A percentile compares a stretch with the other conserved stretches of the same genome.
phyloP scores from a whole-genome alignment of 1,140 invertebrate species.

The Monochamus saltuarius region DNA sequence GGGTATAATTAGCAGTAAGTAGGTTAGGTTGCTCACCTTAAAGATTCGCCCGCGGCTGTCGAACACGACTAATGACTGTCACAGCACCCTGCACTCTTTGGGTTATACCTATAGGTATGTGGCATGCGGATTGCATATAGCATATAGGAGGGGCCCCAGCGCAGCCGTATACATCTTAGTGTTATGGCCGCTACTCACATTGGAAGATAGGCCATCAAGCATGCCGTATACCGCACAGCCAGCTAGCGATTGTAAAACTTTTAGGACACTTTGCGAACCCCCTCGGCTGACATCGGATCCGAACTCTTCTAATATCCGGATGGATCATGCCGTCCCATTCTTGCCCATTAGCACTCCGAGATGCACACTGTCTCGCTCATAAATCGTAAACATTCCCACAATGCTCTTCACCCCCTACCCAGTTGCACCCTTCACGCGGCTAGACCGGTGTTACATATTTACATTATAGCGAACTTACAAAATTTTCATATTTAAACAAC shows the following conservation, averaged over 20 bases:
- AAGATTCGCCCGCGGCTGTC: constrained; percentile 46
- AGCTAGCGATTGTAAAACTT: constrained; percentile 67
- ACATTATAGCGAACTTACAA: constrained; percentile 18
- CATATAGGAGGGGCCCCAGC: constrained; percentile 58
- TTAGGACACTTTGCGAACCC: constrained; percentile 63
- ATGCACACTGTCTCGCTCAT: constrained; percentile 36
- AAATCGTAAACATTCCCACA: constrained; percentile 47
- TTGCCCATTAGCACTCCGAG: constrained; percentile 33
- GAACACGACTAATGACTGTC: constrained; percentile 54
- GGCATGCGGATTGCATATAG: constrained; percentile 54
- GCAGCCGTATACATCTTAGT: constrained; percentile 73
- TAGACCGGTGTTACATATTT: constrained; percentile 18
- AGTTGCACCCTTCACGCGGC: constrained; percentile 4
- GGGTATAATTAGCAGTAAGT: constrained; percentile 44
- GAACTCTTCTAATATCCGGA: constrained; percentile 52
- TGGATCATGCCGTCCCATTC: constrained; percentile 42
- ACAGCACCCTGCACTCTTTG: constrained; percentile 50
- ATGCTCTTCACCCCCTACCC: constrained; percentile 6
- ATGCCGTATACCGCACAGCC: constrained; percentile 63
- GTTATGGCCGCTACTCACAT: constrained; percentile 72
- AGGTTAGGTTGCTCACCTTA: constrained; percentile 48
- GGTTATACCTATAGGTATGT: constrained; percentile 52
- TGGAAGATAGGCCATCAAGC: constrained; percentile 80
- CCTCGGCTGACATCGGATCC: constrained; percentile 41
- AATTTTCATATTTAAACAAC: no score